Percentiles rank a stretch among this genome's conserved stretches.
Conservation (phyloP, 1,140 invertebrate genomes). For the Berghia stephanieae region DNA sequence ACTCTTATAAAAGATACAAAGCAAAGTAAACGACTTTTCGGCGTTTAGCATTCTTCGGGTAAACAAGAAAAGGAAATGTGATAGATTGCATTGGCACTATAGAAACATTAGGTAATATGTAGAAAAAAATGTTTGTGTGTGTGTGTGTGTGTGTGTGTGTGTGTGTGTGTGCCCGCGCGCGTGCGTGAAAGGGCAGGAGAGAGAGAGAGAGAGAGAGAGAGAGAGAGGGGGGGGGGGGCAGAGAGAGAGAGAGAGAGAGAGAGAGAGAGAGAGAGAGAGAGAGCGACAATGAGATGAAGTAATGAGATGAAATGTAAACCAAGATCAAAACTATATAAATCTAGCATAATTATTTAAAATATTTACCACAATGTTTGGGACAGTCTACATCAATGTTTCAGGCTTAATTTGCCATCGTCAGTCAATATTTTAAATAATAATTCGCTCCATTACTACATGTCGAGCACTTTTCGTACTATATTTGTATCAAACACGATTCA, state of each 20-base stretch:
- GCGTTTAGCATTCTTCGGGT: not conserved
- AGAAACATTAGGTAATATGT: not conserved
- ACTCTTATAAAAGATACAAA: too few relatives aligned
- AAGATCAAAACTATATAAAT: not conserved
- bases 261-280: not conserved
- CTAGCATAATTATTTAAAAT: not conserved
- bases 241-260: constrained; percentile 19
- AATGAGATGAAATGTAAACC: not conserved
- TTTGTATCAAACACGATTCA: too few relatives aligned
- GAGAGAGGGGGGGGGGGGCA: constrained; percentile 10
- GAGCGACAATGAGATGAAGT: not conserved
- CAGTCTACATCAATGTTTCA: not conserved
- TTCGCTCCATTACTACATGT: not conserved
- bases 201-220: constrained; percentile 19
- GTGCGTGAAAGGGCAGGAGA: constrained; percentile 8
- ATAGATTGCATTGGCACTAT: not conserved
- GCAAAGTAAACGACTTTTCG: not conserved
- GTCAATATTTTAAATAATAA: not conserved
- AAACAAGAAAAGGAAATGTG: not conserved
- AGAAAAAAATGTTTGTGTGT: not conserved
- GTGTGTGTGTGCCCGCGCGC: not conserved
- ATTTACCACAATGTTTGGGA: not conserved
- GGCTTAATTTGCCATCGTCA: not conserved
- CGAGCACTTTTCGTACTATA: not conserved
- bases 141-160: constrained; percentile 19